These are phyloP conservation scores for Megalops cyprinoides DNA, from an alignment of 2,797 vertebrate species.

Conservation along the genomic window DNA sequence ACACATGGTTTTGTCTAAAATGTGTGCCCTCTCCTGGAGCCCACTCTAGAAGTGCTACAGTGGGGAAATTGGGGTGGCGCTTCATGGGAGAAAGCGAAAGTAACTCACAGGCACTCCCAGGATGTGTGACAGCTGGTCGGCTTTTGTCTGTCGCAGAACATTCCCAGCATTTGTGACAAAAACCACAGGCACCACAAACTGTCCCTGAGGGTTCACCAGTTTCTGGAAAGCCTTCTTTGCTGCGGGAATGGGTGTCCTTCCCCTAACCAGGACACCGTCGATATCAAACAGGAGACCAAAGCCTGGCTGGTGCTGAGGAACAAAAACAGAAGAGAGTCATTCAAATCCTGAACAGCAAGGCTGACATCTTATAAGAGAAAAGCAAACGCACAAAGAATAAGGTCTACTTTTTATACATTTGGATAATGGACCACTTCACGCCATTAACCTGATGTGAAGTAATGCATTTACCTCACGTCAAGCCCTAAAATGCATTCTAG, in stretches of 20 bases:
- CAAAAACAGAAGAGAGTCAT: slow-evolving; percentile 7
- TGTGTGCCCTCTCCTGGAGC: background rate
- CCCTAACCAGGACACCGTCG: slow-evolving; percentile 85
- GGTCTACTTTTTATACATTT: too few relatives aligned
- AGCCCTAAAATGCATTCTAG: background rate
- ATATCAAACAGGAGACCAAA: slow-evolving; percentile 87
- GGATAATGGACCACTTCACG: too few relatives aligned
- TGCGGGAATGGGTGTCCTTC: slow-evolving; percentile 79
- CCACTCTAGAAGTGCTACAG: background rate
- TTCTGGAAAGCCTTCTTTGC: slow-evolving; percentile 81
- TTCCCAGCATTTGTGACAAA: slow-evolving; percentile 91
- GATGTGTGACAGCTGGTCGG: slow-evolving; percentile 81
- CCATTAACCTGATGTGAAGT: too few relatives aligned
- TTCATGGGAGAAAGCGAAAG: background rate
- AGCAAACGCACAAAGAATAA: too few relatives aligned
- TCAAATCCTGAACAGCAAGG: background rate
- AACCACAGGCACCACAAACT: slow-evolving; percentile 82
- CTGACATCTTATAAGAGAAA: background rate
- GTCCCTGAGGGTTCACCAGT: slow-evolving; percentile 75
- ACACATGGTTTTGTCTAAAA: too few relatives aligned
- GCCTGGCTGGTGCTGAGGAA: slow-evolving; percentile 68
- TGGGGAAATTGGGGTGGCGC: background rate
- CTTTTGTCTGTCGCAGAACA: slow-evolving; percentile 82
- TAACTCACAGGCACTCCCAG: slow-evolving; percentile 83
- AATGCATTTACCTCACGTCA: background rate